Percentiles rank a stretch among this genome's conserved stretches.
These are phyloP conservation scores for Patella caerulea DNA, from an alignment of 2,888 invertebrate species.

Conservation along the genomic window DNA sequence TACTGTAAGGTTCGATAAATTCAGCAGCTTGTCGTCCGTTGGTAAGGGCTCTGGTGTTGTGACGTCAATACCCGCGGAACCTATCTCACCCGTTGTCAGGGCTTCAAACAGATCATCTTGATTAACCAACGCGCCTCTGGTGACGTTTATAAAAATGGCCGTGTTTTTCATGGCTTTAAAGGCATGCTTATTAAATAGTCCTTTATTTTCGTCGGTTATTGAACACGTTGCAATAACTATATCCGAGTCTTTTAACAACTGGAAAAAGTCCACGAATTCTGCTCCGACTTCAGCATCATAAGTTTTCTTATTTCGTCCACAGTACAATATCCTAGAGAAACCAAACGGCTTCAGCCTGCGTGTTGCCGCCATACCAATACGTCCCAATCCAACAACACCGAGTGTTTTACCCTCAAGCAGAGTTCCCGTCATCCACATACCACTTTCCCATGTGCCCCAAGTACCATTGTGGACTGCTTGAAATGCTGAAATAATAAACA, in stretches of 20 bases:
- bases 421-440: slow-evolving; percentile 90
- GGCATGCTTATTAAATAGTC: slow-evolving; percentile 82
- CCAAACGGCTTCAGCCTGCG: slow-evolving; percentile 83
- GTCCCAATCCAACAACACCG: slow-evolving; percentile 70
- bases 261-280: slow-evolving; percentile 79
- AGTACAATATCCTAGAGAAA: slow-evolving; percentile 81
- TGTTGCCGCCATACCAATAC: slow-evolving; percentile 79
- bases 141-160: slow-evolving; percentile 89
- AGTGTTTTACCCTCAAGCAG: slow-evolving; percentile 85
- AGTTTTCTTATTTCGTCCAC: slow-evolving; percentile 78
- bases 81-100: slow-evolving; percentile 79
- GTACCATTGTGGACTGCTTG: slow-evolving; percentile 76
- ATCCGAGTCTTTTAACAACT: slow-evolving; percentile 83
- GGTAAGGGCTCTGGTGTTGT: slow-evolving; percentile 92
- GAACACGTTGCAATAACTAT: slow-evolving; percentile 87
- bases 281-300: slow-evolving; percentile 76
- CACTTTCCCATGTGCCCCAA: slow-evolving; percentile 83
- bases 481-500: slow-evolving; percentile 45
- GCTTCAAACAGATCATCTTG: slow-evolving; percentile 85
- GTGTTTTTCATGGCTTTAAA: slow-evolving; percentile 89
- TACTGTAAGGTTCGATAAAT: slow-evolving; percentile 85
- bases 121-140: slow-evolving; percentile 78
- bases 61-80: slow-evolving; percentile 91
- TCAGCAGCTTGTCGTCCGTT: slow-evolving; percentile 81
- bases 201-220: slow-evolving; percentile 82